phyloP scores from a whole-genome alignment of 1,140 invertebrate genomes.

The Drosophila sproati region DNA sequence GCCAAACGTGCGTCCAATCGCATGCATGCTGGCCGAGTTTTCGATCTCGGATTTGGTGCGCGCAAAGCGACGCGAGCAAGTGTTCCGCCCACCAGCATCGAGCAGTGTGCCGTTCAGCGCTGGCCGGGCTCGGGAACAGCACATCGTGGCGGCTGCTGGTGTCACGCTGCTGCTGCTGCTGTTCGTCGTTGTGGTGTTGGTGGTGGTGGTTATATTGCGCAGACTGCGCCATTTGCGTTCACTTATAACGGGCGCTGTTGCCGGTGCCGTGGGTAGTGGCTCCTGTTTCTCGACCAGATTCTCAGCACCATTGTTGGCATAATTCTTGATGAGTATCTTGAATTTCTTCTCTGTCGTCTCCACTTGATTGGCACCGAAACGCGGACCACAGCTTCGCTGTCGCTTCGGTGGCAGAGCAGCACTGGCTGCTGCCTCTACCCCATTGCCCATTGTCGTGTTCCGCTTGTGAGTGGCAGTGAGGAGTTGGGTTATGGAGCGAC shows the following conservation, averaged over 20 bases:
- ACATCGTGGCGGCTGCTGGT: not conserved
- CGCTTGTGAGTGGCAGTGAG: slow-evolving; percentile 64
- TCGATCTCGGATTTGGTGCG: slow-evolving; percentile 73
- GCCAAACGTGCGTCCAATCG: slow-evolving; percentile 66
- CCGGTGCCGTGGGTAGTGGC: slow-evolving; percentile 13
- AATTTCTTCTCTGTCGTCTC: slow-evolving; percentile 70
- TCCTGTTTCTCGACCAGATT: slow-evolving; percentile 43
- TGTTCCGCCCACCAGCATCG: slow-evolving; percentile 1
- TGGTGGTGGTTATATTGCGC: slow-evolving; percentile 58
- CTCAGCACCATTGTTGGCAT: slow-evolving; percentile 29
- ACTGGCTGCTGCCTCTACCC: slow-evolving; percentile 14
- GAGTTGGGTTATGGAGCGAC: slow-evolving; percentile 70
- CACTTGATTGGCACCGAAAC: slow-evolving; percentile 46
- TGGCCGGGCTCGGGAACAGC: slow-evolving; percentile 26
- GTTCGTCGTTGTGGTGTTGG: slow-evolving; percentile 13
- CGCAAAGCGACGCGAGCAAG: slow-evolving; percentile 48
- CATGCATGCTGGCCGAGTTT: slow-evolving; percentile 60
- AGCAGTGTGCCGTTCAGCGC: not conserved
- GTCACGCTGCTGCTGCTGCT: not conserved
- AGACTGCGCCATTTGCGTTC: slow-evolving; percentile 72
- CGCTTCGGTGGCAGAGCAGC: slow-evolving; percentile 66
- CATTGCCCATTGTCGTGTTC: slow-evolving; percentile 20
- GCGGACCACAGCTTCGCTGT: slow-evolving; percentile 76
- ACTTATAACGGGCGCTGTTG: slow-evolving; percentile 47
- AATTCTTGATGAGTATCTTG: slow-evolving; percentile 77